Conservation (phyloP, 2,888 invertebrate genomes). For the Cryptosula pallasiana region DNA sequence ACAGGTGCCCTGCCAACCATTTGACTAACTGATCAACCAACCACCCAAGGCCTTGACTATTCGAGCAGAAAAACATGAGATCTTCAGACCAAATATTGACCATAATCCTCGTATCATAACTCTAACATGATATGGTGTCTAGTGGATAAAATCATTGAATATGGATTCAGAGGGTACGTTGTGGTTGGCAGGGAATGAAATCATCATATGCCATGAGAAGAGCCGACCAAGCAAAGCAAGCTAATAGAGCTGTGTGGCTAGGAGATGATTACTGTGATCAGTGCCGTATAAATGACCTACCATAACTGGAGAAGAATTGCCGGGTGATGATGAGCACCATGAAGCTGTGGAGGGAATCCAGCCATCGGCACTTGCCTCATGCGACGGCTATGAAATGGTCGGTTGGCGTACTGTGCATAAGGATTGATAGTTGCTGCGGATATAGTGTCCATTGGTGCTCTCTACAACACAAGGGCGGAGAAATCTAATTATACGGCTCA, state of each 20-base stretch:
- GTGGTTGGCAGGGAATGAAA: not conserved
- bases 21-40: too few species aligned
- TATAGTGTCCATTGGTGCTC: not conserved
- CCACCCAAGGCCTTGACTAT: too few species aligned
- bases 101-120: not conserved
- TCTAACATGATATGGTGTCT: not conserved
- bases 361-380: not conserved
- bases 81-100: not conserved
- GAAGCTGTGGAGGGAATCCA: not conserved
- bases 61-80: not conserved
- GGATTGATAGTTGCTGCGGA: not conserved
- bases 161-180: not conserved
- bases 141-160: not conserved
- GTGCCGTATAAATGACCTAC: not conserved
- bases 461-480: not conserved
- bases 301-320: conserved; percentile 1
- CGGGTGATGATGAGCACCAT: not conserved
- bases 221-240: too few species aligned
- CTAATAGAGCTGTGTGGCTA: too few species aligned
- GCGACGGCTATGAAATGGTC: not conserved
- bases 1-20: conserved; percentile 2
- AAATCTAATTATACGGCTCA: too few species aligned
- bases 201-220: too few species aligned
- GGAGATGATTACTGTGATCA: too few species aligned
- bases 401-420: not conserved